Evolutionary conservation across 2,113 vertebrate species (phyloP), one percentile per base, ranked within the genome.

Genomic region (Ailurus styani): DNA sequence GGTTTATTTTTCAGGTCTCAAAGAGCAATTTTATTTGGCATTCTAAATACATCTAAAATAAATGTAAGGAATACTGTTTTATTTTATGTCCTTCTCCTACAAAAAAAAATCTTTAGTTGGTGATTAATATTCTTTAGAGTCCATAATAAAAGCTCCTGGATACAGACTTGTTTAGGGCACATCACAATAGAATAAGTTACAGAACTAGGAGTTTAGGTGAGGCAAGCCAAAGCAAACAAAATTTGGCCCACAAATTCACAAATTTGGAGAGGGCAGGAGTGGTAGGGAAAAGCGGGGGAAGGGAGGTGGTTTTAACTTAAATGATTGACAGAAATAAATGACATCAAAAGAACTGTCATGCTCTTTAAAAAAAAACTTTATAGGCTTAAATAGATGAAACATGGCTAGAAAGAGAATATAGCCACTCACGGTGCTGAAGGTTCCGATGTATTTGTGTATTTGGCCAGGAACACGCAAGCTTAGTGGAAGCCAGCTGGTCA

Each of bases 1-100:
- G 17, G 21, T 72, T 95, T 83, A 86, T 89, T 97, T 90, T 95
- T 89, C 40, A 73, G 23, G 3, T 87, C 40, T 90, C 62, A 92
- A 92, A 83, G 52, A 77, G 34, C 31, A 77, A 72, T 86, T 87
- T 90, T 79, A 87, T 45, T 7, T 90, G 40, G 21, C 23, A 68
- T 89, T 95, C 64, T 91, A 75, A 90, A 68, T 68, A 27, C 29
- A 79, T 81, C 47, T 81, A 29, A 83, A 68, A 68, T 18, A 95
- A 88, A n/a, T 68, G 4, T 70, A 75, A 64, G 18, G 15, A 72
- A 60, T 37, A 29, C 2, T 82, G 3, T 95, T 78, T 12, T 29
- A n/a, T 54, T 55, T 77, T 29, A 70, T n/a, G 3, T 93, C 21
- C 20, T 90, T 94, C 23, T 54, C 23, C 90, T 21, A 87, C 23